phyloP scores from a whole-genome alignment of 2,888 invertebrate genomes.

The Leptopilina drosophilae region DNA sequence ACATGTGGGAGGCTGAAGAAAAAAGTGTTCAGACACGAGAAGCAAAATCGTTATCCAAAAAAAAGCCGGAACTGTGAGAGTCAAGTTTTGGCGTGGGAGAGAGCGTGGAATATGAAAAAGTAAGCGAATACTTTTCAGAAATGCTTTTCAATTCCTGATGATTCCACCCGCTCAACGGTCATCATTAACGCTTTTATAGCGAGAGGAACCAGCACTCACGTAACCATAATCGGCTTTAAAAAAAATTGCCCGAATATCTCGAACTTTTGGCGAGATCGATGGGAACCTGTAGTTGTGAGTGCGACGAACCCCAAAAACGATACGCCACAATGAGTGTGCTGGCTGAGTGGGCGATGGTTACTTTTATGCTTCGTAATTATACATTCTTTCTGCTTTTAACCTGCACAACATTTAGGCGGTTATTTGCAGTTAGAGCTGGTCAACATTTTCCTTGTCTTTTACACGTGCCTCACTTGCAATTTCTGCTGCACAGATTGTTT shows the following conservation, averaged over 20 bases:
- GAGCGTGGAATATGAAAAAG: slow-evolving; percentile 39
- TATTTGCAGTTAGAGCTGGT: slow-evolving; percentile 65
- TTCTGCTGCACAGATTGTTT: background rate
- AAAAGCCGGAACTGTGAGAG: slow-evolving; percentile 25
- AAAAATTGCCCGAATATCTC: slow-evolving; percentile 56
- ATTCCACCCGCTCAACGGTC: slow-evolving; percentile 26
- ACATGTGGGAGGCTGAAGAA: background rate
- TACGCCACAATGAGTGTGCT: slow-evolving; percentile 53
- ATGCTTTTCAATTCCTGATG: slow-evolving; percentile 23
- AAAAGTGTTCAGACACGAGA: slow-evolving; percentile 34
- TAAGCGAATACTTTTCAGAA: slow-evolving; percentile 35
- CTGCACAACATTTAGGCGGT: slow-evolving; percentile 64
- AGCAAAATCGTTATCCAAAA: slow-evolving; percentile 18
- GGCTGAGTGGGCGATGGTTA: slow-evolving; percentile 73
- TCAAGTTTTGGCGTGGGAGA: slow-evolving; percentile 32
- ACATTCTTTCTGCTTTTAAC: slow-evolving; percentile 70
- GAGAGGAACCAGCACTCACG: slow-evolving; percentile 41
- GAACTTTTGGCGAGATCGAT: slow-evolving; percentile 68
- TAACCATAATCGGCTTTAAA: slow-evolving; percentile 38
- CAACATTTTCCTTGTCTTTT: slow-evolving; percentile 53
- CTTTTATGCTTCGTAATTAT: slow-evolving; percentile 77
- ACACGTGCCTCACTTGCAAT: slow-evolving; percentile 65
- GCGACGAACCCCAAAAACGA: slow-evolving; percentile 68
- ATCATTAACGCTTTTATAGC: slow-evolving; percentile 38
- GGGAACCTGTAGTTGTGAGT: slow-evolving; percentile 72